A percentile compares a stretch with the other conserved stretches of the same genome.
Conservation (phyloP, 2,797 vertebrate genomes). For the Gobio occitaniae region DNA sequence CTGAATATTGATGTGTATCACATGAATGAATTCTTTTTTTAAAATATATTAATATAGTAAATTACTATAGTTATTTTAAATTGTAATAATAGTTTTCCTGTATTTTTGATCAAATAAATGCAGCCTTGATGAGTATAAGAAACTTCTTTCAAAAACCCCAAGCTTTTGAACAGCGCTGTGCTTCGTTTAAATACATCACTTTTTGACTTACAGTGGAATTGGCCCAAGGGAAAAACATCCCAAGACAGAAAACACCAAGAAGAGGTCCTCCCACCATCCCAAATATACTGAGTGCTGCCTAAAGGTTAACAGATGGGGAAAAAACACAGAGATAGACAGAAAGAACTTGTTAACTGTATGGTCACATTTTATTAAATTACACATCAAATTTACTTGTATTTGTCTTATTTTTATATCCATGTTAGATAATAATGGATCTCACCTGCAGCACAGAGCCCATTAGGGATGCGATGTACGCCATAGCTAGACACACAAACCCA, state of each 20-base stretch:
- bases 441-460: slow-evolving; percentile 94
- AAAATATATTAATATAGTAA: neutral
- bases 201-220: slow-evolving; percentile 84
- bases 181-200: neutral
- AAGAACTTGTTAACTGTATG: neutral
- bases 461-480: slow-evolving; percentile 91
- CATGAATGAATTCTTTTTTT: neutral
- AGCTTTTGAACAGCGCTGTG: neutral
- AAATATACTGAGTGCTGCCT: slow-evolving; percentile 98
- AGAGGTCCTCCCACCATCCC: slow-evolving; percentile 96
- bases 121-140: neutral
- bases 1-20: neutral
- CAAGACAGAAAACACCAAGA: slow-evolving; percentile 90
- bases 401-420: neutral
- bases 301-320: slow-evolving; percentile 39
- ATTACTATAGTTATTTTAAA: neutral
- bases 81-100: neutral
- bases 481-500: slow-evolving; percentile 88
- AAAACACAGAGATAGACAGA: neutral
- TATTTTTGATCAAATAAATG: neutral
- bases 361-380: neutral
- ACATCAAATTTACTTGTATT: neutral
- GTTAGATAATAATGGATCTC: slow-evolving; percentile 27
- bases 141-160: neutral
- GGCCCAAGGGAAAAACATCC: slow-evolving; percentile 93